Conservation (phyloP, 2,888 invertebrate genomes). For the Ophioninae sp. region DNA sequence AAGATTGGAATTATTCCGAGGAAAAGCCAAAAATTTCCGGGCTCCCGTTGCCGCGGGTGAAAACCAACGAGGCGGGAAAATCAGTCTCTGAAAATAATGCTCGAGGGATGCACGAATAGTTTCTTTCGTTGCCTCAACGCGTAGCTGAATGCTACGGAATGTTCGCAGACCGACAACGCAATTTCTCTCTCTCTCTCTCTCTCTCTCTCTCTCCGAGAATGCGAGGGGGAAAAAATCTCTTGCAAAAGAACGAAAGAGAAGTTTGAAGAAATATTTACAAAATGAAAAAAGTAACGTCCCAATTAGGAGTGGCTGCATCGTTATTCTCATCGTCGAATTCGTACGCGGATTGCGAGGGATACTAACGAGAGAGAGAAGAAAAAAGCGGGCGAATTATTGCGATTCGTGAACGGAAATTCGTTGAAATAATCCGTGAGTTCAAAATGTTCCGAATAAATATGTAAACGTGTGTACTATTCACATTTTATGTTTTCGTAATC, state of each 20-base stretch:
- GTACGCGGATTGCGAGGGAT: neutral
- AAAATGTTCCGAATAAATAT: too few species aligned
- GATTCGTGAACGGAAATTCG: too few species aligned
- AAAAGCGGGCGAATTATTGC: too few species aligned
- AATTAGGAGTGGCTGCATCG: slow-evolving; percentile 67
- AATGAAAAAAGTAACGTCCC: slow-evolving; percentile 53
- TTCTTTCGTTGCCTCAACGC: neutral
- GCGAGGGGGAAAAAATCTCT: slow-evolving; percentile 23
- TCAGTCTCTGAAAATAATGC: neutral
- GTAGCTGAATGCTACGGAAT: neutral
- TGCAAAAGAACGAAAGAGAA: slow-evolving; percentile 51
- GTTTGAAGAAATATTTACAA: slow-evolving; percentile 1
- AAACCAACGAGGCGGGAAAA: neutral
- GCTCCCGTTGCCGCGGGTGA: neutral
- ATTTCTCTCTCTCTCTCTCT: neutral
- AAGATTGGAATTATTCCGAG: slow-evolving; percentile 75
- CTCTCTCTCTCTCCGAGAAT: neutral
- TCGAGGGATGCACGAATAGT: neutral
- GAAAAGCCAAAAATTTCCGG: slow-evolving; percentile 33
- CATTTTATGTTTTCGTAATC: too few species aligned
- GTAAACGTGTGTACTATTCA: too few species aligned
- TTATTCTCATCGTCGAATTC: neutral
- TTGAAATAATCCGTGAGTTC: too few species aligned
- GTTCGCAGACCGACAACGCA: neutral
- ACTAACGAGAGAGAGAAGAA: neutral